Percentiles rank a stretch among this genome's conserved stretches.
Conservation (phyloP, 2,113 vertebrate genomes). For the Tiliqua scincoides region DNA sequence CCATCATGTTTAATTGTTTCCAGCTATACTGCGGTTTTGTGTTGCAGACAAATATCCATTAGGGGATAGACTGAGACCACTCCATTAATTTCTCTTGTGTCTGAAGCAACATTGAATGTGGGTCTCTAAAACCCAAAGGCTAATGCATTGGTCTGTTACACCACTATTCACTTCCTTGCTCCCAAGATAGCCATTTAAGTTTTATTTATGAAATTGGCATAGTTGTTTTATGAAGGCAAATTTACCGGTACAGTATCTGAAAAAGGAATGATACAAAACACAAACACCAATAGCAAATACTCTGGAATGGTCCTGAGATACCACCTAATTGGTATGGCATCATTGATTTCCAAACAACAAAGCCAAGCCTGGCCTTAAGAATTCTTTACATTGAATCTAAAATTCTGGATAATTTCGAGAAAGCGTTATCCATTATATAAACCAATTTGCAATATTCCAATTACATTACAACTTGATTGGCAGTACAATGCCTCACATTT, state of each 20-base stretch:
- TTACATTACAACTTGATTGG: rapidly evolving
- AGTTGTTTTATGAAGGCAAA: constrained; percentile 17
- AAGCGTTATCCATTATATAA: constrained; percentile 6
- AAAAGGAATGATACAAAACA: constrained; percentile 3
- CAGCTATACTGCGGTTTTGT: constrained; percentile 6
- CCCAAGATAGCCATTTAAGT: not conserved
- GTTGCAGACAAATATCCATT: constrained; percentile 18
- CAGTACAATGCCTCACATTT: not conserved
- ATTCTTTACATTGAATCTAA: constrained; percentile 26
- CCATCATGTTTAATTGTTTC: constrained; percentile 23
- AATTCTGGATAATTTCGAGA: constrained; percentile 51
- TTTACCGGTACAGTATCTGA: not conserved
- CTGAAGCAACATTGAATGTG: not conserved
- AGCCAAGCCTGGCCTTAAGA: constrained; percentile 39
- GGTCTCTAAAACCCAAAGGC: not conserved
- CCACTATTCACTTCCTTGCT: not conserved
- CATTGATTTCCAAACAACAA: constrained; percentile 56
- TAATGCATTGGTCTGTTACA: not conserved
- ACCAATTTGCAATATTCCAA: not conserved
- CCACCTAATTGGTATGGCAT: not conserved
- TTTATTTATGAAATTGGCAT: not conserved
- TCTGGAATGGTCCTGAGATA: constrained; percentile 43
- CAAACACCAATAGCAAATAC: constrained; percentile 45
- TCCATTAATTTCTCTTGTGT: constrained; percentile 22
- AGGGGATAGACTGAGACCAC: constrained; percentile 8